phyloP scores from a whole-genome alignment of 2,797 vertebrate genomes.

The Sebastes matsubarae region DNA sequence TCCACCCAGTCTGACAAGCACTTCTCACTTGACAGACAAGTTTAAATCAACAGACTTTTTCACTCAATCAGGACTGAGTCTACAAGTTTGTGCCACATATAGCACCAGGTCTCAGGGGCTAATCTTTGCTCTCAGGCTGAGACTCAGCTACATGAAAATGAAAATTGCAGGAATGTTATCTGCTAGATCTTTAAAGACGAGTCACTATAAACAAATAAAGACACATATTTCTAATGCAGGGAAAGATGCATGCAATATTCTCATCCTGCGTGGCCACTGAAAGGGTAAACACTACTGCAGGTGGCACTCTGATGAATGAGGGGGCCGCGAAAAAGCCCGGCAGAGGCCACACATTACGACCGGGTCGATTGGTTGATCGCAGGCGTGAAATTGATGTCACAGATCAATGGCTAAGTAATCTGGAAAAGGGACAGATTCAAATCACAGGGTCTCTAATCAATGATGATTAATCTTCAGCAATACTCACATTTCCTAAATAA shows the following conservation, averaged over 20 bases:
- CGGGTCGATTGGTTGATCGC: slow-evolving; percentile 70
- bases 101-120: neutral
- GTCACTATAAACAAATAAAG: slow-evolving; percentile 22
- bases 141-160: neutral
- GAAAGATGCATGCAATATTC: neutral
- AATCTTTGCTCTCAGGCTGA: neutral
- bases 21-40: neutral
- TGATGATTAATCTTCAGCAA: slow-evolving; percentile 88
- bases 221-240: slow-evolving; percentile 3
- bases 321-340: slow-evolving; percentile 53
- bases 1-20: neutral
- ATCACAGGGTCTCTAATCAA: slow-evolving; percentile 84
- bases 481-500: slow-evolving; percentile 81
- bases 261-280: slow-evolving; percentile 5
- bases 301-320: slow-evolving; percentile 69
- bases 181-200: slow-evolving; percentile 2
- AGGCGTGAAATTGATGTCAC: slow-evolving; percentile 84
- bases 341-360: slow-evolving; percentile 63
- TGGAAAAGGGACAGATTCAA: slow-evolving; percentile 78
- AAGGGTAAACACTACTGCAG: slow-evolving; percentile 45
- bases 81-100: neutral
- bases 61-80: neutral
- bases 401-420: slow-evolving; percentile 87
- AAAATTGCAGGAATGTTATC: neutral
- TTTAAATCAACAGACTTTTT: neutral